These are phyloP conservation scores for Eupithecia subfuscata DNA, from an alignment of 2,888 invertebrate genomes.

Conservation along the genomic window DNA sequence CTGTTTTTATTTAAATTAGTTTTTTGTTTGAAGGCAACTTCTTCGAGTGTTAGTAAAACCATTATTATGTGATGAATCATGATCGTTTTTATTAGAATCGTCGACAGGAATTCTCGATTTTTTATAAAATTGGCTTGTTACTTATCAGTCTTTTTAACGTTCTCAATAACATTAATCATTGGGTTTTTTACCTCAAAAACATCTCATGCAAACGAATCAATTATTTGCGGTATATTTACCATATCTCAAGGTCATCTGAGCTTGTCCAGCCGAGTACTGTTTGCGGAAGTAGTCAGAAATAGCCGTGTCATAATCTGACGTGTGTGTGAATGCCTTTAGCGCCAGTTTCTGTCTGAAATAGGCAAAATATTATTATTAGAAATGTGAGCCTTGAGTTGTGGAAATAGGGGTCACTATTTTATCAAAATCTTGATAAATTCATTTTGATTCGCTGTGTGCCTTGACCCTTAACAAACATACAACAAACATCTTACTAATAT, in stretches of 20 bases:
- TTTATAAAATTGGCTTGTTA: neutral
- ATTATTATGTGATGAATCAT: too few species aligned
- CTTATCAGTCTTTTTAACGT: neutral
- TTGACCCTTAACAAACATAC: too few species aligned
- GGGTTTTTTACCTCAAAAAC: neutral
- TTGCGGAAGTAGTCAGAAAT: slow-evolving; percentile 98
- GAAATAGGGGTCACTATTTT: neutral
- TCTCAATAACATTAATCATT: neutral
- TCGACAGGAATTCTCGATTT: neutral
- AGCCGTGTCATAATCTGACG: slow-evolving; percentile 96
- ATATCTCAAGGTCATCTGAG: slow-evolving; percentile 94
- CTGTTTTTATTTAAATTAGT: too few species aligned
- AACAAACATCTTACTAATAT: too few species aligned
- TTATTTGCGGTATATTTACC: slow-evolving; percentile 71
- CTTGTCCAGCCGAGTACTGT: slow-evolving; percentile 90
- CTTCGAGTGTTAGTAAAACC: too few species aligned
- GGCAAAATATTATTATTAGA: neutral
- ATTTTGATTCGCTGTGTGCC: too few species aligned
- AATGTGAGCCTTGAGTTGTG: neutral
- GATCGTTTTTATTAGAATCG: too few species aligned
- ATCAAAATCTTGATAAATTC: too few species aligned
- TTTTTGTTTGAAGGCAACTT: too few species aligned
- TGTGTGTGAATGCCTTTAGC: slow-evolving; percentile 97
- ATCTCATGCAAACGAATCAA: neutral
- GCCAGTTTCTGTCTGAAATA: slow-evolving; percentile 89